phyloP scores from a whole-genome alignment of 2,113 vertebrate genomes.

The Oplegnathus fasciatus region DNA sequence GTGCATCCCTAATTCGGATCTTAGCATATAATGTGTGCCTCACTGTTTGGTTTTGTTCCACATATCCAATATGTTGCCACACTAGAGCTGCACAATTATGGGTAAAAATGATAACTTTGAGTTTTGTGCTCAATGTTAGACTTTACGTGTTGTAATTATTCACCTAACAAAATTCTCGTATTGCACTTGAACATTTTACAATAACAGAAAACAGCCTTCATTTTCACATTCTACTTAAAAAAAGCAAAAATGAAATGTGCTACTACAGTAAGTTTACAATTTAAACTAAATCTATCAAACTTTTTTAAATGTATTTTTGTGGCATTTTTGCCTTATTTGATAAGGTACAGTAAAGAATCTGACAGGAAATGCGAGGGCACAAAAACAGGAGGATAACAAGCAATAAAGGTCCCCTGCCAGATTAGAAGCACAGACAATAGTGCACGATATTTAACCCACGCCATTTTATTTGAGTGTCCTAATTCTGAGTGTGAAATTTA shows the following conservation, averaged over 20 bases:
- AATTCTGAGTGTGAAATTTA: background rate
- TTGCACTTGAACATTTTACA: too few species aligned
- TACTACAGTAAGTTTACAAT: too few species aligned
- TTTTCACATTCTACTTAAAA: too few species aligned
- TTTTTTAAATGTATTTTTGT: background rate
- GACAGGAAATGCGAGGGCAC: background rate
- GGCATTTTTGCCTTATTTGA: background rate
- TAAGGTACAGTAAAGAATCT: background rate
- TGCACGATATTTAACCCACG: background rate
- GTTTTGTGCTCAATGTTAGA: background rate
- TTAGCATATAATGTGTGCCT: background rate
- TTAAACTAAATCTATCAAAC: too few species aligned
- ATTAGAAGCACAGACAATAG: background rate
- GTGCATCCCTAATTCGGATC: background rate
- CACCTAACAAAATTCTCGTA: too few species aligned
- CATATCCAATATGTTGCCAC: background rate
- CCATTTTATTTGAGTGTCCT: background rate
- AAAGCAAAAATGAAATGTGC: too few species aligned
- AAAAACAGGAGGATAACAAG: background rate
- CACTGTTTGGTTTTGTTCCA: background rate
- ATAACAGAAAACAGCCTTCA: too few species aligned
- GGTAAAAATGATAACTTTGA: background rate
- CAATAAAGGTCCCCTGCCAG: background rate
- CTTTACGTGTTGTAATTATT: too few species aligned
- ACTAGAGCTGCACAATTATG: background rate